These are phyloP conservation scores for Nasonia longicornis DNA, from an alignment of 1,140 invertebrate species.

Conservation along the genomic window DNA sequence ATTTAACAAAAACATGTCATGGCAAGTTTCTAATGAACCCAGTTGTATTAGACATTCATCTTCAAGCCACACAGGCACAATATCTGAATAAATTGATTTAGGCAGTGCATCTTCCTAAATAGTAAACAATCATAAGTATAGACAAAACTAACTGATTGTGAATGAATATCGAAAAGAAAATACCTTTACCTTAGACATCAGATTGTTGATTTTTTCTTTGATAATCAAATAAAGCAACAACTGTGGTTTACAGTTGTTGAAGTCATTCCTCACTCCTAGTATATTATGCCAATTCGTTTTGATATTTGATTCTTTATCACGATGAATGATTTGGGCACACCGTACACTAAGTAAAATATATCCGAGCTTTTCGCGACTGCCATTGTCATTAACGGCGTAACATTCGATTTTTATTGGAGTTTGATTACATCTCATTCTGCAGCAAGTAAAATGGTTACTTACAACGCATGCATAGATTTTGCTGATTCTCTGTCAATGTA, in stretches of 20 bases:
- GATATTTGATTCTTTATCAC: constrained; percentile 50
- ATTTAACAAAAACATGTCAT: constrained; percentile 60
- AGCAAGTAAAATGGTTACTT: constrained; percentile 42
- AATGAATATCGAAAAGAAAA: background rate
- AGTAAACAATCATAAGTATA: constrained; percentile 25
- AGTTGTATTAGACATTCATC: constrained; percentile 65
- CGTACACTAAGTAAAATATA: constrained; percentile 68
- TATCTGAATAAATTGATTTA: constrained; percentile 28
- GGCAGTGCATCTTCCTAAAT: constrained; percentile 36
- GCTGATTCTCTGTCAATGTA: background rate
- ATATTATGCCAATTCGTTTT: constrained; percentile 67
- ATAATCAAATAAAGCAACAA: constrained; percentile 67
- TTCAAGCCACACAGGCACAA: constrained; percentile 55
- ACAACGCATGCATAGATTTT: background rate
- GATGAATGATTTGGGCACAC: constrained; percentile 66
- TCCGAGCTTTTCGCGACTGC: constrained; percentile 66
- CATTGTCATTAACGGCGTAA: constrained; percentile 62
- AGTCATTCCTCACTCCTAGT: constrained; percentile 65
- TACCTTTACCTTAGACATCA: constrained; percentile 22
- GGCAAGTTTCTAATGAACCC: constrained; percentile 59
- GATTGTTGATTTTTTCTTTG: constrained; percentile 55
- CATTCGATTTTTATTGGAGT: constrained; percentile 69
- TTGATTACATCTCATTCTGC: constrained; percentile 67
- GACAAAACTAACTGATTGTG: background rate
- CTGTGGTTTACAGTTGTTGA: constrained; percentile 67